Evolutionary conservation across 2,888 invertebrate species (phyloP), one percentile per base, ranked within the genome.

Genomic region (Rhagophthalmus giganteus): DNA sequence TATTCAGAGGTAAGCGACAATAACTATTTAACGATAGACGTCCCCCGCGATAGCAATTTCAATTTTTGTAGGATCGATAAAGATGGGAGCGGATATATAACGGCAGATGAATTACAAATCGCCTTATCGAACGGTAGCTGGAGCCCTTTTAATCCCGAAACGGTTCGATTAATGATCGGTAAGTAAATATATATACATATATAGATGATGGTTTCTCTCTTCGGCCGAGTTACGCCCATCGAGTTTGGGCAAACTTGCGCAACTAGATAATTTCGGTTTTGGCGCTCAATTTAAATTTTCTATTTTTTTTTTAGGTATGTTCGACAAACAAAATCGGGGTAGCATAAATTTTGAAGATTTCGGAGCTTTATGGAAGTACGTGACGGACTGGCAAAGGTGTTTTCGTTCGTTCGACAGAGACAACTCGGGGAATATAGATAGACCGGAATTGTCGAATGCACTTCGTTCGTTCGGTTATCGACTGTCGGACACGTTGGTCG

Each of bases 121-220:
- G 96, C 96, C 2, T 79, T 98, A 3, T 94, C 94, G 0, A 98
- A 98, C 79, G 97, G 96, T 6, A 95, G 97, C 26, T 98, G 96
- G 95, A 90, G 90, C 47, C 89, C 97, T 1, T 99, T 99, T 68
- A 99, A 99, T 74, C 94, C 95, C 11, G 97, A 98, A 80, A 98
- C 98, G 20, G 91, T 97, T 15, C 80, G 96, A 33, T 81, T 96
- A 27, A 95, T 96, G 95, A 95, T 96, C 67, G 94, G 94, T 94
- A 78, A n/a, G 39, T 20, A 16, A 33, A n/a, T n/a, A n/a, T n/a
- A n/a, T n/a, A n/a, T n/a, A n/a, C n/a, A n/a, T n/a, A n/a, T n/a
- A n/a, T n/a, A n/a, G n/a, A n/a, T n/a, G n/a, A n/a, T n/a, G n/a
- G n/a, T n/a, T n/a, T n/a, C n/a, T n/a, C n/a, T n/a, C n/a, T n/a